Evolutionary conservation across 2,888 invertebrate genomes (phyloP).

Genomic region (Chymomyza amoena): DNA sequence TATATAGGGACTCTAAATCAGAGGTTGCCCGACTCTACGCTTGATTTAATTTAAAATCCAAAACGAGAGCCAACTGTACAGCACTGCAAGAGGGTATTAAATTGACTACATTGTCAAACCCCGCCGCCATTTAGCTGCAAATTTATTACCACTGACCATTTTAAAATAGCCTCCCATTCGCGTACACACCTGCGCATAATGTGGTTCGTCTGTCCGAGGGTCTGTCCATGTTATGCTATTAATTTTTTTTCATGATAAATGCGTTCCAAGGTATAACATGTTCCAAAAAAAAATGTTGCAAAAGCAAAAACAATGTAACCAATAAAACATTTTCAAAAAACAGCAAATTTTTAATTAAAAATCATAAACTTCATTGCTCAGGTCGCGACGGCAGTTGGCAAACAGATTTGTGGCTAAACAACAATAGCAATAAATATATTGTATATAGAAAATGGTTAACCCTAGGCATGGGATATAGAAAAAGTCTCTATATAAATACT

Average conservation of each 20-base stretch:
- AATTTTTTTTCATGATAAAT: slow-evolving; percentile 59
- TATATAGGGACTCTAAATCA: not conserved
- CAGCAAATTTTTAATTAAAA: slow-evolving; percentile 65
- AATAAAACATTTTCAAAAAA: slow-evolving; percentile 39
- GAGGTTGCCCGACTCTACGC: not conserved
- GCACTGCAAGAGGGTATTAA: not conserved
- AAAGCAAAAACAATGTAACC: slow-evolving; percentile 4
- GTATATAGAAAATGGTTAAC: not conserved
- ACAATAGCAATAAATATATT: slow-evolving; percentile 1
- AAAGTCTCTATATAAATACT: too few species aligned
- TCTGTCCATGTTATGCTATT: slow-evolving; percentile 13
- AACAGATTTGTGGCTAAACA: slow-evolving; percentile 56
- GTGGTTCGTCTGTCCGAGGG: slow-evolving; percentile 44
- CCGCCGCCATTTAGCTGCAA: slow-evolving; percentile 15
- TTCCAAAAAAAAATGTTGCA: slow-evolving; percentile 19
- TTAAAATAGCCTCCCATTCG: slow-evolving; percentile 70
- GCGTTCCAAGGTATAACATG: slow-evolving; percentile 46
- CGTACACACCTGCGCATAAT: slow-evolving; percentile 72
- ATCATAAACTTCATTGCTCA: slow-evolving; percentile 64
- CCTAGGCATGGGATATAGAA: not conserved
- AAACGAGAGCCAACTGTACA: not conserved
- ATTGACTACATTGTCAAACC: not conserved
- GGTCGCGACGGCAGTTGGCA: slow-evolving; percentile 25
- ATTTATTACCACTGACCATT: slow-evolving; percentile 70
- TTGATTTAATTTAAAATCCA: not conserved